Percentiles rank a stretch among this genome's conserved stretches.
Evolutionary conservation across 53 echinoderm and acorn worm genomes (phyloP).

Genomic region (Henricia sp.): DNA sequence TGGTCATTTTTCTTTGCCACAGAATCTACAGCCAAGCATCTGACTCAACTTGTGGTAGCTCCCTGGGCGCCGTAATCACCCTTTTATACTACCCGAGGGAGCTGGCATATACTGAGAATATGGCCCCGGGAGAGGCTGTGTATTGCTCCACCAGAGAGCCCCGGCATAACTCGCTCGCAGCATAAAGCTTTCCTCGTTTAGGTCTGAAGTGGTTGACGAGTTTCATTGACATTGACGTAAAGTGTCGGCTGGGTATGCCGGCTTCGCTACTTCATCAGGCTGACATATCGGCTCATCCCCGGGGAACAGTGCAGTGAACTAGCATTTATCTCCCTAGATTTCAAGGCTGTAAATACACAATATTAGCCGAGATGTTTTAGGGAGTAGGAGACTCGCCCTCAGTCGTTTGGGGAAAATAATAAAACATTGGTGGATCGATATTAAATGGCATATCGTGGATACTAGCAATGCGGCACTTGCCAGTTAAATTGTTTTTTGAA

Average conservation of each 20-base stretch:
- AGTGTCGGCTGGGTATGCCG: conserved; percentile 34
- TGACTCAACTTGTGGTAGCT: no score
- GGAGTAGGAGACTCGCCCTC: not conserved
- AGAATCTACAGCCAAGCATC: no score
- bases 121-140: no score
- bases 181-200: no score
- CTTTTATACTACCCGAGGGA: not conserved
- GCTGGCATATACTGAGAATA: not conserved
- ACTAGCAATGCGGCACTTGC: no score
- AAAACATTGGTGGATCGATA: no score
- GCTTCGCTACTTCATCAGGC: conserved; percentile 26
- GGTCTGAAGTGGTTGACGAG: conserved; percentile 27
- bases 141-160: not conserved
- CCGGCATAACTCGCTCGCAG: conserved; percentile 1
- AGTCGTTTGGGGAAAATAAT: not conserved
- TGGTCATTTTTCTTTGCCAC: no score
- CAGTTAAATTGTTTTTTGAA: no score
- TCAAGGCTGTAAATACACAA: conserved; percentile 16
- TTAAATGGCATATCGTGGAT: no score
- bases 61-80: not conserved
- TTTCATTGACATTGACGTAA: conserved; percentile 52
- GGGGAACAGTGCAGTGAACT: conserved; percentile 49
- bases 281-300: conserved; percentile 14
- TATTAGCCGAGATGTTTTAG: conserved; percentile 10
- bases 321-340: conserved; percentile 22